Base-by-base conservation (phyloP, 2,113 vertebrate genomes). In the Prochilodus magdalenae region DNA sequence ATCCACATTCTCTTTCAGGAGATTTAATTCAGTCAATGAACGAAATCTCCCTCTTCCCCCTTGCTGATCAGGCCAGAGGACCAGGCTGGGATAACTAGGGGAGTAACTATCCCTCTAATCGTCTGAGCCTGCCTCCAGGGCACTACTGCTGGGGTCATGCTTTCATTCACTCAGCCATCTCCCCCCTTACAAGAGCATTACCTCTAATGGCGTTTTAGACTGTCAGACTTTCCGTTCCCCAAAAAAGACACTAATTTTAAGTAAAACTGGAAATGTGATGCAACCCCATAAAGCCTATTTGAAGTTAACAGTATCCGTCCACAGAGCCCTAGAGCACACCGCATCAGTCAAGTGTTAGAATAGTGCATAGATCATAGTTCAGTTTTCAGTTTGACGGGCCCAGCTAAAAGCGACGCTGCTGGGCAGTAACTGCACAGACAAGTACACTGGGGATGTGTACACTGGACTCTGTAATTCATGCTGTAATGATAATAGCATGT, bases 1-100 rank as follows among this genome's bases (percentile, higher is more conserved):
- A 80, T 84, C 75, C 66, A 65, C 36, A 29, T 70, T 74, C 65
- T 86, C 70, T 76, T 86, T 86, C 65, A 76, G 71, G 74, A 80
- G 73, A 83, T 83, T 83, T 79, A 33, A 79, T 86, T 88, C 86
- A 86, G 86, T 85, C 81, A 83, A 71, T 89, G 88, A 85, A 88
- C 53, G 79, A 85, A 86, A 74, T 89, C 77, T 53, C 69, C 14
- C 33, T 70, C 66, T 63, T 73, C 74, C 72, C 51, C 55, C 26
- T 83, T 12, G 51, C 83, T 60, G 69, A 89, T 88, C 78, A 79
- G 82, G 82, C 83, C 29, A 79, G 75, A 69, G 66, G 84, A 78
- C 86, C 53, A 71, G 62, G 18, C 67, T 77, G 57, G 13, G n/a
- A 78, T 80, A 69, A 70, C 59, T 57, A 81, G 62, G 62, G 44